Percentiles rank a stretch among this genome's conserved stretches.
Evolutionary conservation across 2,888 invertebrate species (phyloP).

Genomic region (Nesidiocoris tenuis): DNA sequence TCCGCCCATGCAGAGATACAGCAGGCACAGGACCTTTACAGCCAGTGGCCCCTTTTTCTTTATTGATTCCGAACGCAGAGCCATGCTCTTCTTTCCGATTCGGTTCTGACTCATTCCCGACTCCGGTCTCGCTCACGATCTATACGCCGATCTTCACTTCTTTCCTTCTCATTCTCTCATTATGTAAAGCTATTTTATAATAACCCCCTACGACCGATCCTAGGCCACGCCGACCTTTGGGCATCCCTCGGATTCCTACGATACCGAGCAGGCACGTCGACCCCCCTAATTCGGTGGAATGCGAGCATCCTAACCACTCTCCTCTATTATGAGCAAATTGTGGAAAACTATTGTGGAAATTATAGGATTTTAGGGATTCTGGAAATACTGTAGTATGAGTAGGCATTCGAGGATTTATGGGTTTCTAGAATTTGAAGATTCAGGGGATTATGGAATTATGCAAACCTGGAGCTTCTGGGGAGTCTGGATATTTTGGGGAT

Average conservation of each 20-base stretch:
- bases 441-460: too few species aligned
- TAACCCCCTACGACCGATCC: conserved; percentile 17
- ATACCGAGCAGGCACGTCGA: background rate
- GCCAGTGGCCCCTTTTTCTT: background rate
- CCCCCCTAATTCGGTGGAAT: background rate
- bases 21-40: background rate
- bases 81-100: background rate
- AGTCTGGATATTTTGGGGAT: too few species aligned
- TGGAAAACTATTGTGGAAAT: too few species aligned
- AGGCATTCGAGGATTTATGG: too few species aligned
- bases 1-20: background rate
- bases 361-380: too few species aligned
- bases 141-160: background rate
- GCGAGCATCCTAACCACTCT: too few species aligned
- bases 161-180: conserved; percentile 10
- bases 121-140: conserved; percentile 30
- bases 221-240: background rate
- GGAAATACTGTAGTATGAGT: too few species aligned
- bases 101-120: background rate
- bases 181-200: conserved; percentile 43
- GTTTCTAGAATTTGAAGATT: too few species aligned
- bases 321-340: too few species aligned
- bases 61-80: background rate
- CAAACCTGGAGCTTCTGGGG: too few species aligned
- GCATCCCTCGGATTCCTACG: background rate